phyloP scores from a whole-genome alignment of 1,140 invertebrate species.

The Drosophila mojavensis region DNA sequence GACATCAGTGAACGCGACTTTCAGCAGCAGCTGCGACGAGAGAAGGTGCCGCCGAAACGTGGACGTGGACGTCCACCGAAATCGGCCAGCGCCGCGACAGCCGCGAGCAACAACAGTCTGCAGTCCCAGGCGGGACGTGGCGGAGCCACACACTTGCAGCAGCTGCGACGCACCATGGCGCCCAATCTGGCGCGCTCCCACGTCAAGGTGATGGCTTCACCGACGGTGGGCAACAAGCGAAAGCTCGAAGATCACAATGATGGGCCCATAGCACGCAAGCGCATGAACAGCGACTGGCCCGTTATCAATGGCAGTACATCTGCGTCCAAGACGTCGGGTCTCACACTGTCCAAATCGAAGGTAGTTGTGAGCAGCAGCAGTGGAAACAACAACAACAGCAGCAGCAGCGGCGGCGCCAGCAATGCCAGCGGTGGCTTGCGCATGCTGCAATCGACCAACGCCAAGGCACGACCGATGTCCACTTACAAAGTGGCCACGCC shows the following conservation, averaged over 20 bases:
- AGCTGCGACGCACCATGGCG: conserved; percentile 57
- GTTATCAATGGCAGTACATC: conserved; percentile 51
- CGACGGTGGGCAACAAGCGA: conserved; percentile 38
- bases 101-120: not conserved
- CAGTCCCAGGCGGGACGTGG: conserved; percentile 11
- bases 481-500: conserved; percentile 11
- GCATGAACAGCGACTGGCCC: conserved; percentile 41
- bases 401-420: not conserved
- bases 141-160: conserved; percentile 51
- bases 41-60: conserved; percentile 57
- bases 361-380: conserved; percentile 9
- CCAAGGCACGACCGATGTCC: conserved; percentile 1
- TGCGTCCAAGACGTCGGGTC: conserved; percentile 16
- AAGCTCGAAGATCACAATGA: conserved; percentile 57
- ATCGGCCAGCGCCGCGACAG: conserved; percentile 25
- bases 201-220: conserved; percentile 3
- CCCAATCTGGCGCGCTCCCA: conserved; percentile 23
- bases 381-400: not conserved
- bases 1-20: conserved; percentile 65
- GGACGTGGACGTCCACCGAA: conserved; percentile 73
- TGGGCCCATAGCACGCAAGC: conserved; percentile 51
- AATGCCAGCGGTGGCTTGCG: conserved; percentile 12
- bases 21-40: conserved; percentile 50
- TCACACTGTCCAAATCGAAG: conserved; percentile 28
- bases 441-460: conserved; percentile 11